Evolutionary conservation across 2,797 vertebrate genomes (phyloP), one percentile per base, ranked within the genome.

Genomic region (Peromyscus eremicus): DNA sequence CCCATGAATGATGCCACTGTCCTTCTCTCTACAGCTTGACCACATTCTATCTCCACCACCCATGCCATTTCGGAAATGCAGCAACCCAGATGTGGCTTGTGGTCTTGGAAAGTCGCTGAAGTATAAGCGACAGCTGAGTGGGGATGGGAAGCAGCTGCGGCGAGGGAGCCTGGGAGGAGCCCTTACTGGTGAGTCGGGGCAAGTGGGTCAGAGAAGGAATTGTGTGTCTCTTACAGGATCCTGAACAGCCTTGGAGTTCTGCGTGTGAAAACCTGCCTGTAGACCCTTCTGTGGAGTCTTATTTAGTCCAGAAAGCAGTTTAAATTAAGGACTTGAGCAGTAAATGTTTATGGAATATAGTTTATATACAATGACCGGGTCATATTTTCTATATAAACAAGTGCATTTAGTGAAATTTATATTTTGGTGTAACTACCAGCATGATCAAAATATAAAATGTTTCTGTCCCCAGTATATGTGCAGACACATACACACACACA

Each of bases 81-180:
- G 99, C 98, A 99, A 99, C 98, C 99, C 99, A 0, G 99, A 99
- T 94, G 96, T 99, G 80, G 98, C 98, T 91, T 97, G 96, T 14
- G 98, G 98, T 79, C 97, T 98, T 43, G 98, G 98, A 71, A 98
- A 99, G 25, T 98, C 99, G 0, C 97, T 99, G 66, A 99, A 99
- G 97, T 99, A 99, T 83, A 99, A 99, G 96, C 98, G 98, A 5
- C 99, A 99, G 79, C 98, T 99, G 91, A 99, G 99, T 81, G 99
- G 99, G 70, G 99, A 99, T 94, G 99, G 99, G 12, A 99, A 98
- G 94, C 98, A 99, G 68, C 94, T 99, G 52, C 99, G 99, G 34
- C 99, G 99, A 90, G 99, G 99, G 95, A 99, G 99, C 91, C 99
- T 99, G 0, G 99, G 99, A 19, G 99, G 99, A 25, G 99, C 99